Base-by-base conservation (phyloP, 2,888 invertebrate genomes). In the Galerucella nymphaeae region DNA sequence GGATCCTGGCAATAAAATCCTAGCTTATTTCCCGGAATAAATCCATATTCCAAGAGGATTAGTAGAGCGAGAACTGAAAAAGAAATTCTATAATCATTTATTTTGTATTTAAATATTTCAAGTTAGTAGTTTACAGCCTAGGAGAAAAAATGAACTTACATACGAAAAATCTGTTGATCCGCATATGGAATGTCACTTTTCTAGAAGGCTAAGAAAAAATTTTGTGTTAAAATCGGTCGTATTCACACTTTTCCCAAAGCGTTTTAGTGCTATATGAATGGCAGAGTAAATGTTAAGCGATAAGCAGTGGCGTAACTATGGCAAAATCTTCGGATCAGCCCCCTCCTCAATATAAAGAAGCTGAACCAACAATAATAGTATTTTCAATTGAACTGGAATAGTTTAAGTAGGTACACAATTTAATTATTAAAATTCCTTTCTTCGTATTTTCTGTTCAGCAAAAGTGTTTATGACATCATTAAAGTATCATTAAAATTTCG, bases 1-100 rank as follows among this genome's bases (percentile, higher is more conserved):
- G 92, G 92, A 83, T 94, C 94, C 80, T 90, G 89, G 87, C 94
- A 94, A 79, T 87, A 90, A 86, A 92, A 94, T 10, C 93, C 94
- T 66, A 90, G 87, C 71, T 88, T 89, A 23, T 89, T 88, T 75
- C 90, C 89, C 4, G 92, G 93, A 42, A 93, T 84, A 23, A 89
- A 87, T 0, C 92, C 93, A 48, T 90, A 89, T 85, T 93, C 93
- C 57, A 92, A 86, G 18, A 92, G 84, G 38, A 88, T 86, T 80
- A 92, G 87, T 81, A 91, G 84, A 77, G 90, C 86, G 61, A 88
- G 84, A 80, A 92, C 91, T 92, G 90, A 80, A 87, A 88, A 85
- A 86, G 87, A 86, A 74, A 68, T n/a, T 30, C 8, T 0, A 30
- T 30, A 8, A 8, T 30, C 30, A 30, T 30, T 13, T 38, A 53